Percentiles rank a stretch among this genome's conserved stretches.
These are phyloP conservation scores for Sminthopsis crassicaudata DNA, from an alignment of 2,113 vertebrate species.

Conservation along the genomic window DNA sequence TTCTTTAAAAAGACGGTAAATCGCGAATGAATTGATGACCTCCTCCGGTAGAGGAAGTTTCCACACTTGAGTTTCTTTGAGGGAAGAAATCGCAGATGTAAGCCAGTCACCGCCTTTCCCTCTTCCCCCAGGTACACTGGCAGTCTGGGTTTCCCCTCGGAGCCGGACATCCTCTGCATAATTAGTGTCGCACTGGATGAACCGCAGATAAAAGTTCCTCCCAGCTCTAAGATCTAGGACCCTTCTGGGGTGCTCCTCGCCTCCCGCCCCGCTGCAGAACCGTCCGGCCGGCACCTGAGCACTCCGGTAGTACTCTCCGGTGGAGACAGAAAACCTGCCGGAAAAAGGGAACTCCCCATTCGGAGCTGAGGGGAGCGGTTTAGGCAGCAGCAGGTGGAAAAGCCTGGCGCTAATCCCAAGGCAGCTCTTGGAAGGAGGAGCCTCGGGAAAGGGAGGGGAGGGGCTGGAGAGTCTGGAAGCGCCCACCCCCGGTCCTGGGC, in stretches of 20 bases:
- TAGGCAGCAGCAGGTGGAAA: neutral
- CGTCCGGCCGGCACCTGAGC: neutral
- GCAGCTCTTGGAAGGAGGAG: neutral
- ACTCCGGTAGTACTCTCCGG: neutral
- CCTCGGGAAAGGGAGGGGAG: neutral
- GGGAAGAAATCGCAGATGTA: neutral
- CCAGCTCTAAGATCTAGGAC: neutral
- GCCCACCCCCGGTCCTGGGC: neutral
- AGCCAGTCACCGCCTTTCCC: neutral
- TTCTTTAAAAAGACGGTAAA: neutral
- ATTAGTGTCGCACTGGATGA: neutral
- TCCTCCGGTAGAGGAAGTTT: neutral
- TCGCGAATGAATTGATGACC: neutral
- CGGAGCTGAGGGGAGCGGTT: neutral
- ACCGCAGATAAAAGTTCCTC: neutral
- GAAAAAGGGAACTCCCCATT: neutral
- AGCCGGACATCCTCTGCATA: neutral
- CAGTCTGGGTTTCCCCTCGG: neutral
- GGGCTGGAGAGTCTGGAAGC: neutral
- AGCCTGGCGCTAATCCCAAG: neutral
- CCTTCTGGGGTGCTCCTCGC: neutral
- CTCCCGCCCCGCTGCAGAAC: too few species aligned
- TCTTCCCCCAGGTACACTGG: neutral
- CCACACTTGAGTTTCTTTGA: neutral
- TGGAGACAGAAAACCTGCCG: neutral